These are phyloP conservation scores for Drosophila navojoa DNA, from an alignment of 1,140 invertebrate species.

Conservation along the genomic window DNA sequence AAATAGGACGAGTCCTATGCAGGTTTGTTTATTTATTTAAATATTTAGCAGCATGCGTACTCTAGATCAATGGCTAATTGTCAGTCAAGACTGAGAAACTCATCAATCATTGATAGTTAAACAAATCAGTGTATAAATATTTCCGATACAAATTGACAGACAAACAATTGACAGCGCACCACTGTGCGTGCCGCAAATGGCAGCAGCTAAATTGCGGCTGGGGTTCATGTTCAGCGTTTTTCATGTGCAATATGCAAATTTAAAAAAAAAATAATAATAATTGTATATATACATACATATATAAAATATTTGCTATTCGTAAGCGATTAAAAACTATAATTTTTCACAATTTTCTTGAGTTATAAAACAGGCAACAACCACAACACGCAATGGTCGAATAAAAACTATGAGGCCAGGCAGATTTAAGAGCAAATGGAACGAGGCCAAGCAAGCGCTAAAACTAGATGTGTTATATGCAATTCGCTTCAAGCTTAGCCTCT, in stretches of 20 bases:
- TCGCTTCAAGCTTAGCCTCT: no score
- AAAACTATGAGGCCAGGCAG: slow-evolving; percentile 16
- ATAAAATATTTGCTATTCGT: slow-evolving; percentile 40
- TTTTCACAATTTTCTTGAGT: slow-evolving; percentile 41
- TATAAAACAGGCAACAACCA: slow-evolving; percentile 36
- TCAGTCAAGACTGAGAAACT: slow-evolving; percentile 25
- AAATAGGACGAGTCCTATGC: no score
- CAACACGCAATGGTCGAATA: slow-evolving; percentile 49
- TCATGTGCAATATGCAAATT: slow-evolving; percentile 4
- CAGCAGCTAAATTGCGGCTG: slow-evolving; percentile 1
- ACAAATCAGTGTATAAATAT: not conserved
- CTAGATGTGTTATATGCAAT: no score
- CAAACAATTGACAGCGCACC: slow-evolving; percentile 7
- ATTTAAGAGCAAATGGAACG: slow-evolving; percentile 51
- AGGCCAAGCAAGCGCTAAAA: not conserved
- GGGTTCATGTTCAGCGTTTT: slow-evolving; percentile 31
- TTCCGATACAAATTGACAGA: not conserved
- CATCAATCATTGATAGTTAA: not conserved
- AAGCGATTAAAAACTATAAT: slow-evolving; percentile 29
- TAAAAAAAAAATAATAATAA: slow-evolving; percentile 8
- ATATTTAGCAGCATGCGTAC: not conserved
- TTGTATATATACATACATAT: no score
- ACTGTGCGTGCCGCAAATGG: slow-evolving; percentile 8
- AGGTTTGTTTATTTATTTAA: no score
- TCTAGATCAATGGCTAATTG: slow-evolving; percentile 16